These are phyloP conservation scores for Sander vitreus DNA, from an alignment of 2,113 vertebrate species.

Conservation along the genomic window DNA sequence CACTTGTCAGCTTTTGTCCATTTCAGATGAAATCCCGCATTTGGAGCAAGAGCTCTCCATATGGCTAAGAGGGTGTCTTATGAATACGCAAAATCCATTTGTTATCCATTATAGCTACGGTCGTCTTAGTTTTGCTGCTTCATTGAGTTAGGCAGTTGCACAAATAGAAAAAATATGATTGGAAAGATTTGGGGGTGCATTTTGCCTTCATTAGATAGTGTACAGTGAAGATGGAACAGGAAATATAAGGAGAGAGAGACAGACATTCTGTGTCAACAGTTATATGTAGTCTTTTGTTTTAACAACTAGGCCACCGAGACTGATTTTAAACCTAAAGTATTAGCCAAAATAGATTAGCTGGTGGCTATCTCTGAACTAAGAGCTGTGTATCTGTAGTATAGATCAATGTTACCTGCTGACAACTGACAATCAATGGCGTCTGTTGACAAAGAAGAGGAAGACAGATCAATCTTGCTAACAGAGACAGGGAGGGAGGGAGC, in stretches of 20 bases:
- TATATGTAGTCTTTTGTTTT: neutral
- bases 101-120: neutral
- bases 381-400: constrained; percentile 31
- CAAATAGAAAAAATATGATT: neutral
- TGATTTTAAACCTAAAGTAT: constrained; percentile 2
- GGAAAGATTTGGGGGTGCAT: neutral
- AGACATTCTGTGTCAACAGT: neutral
- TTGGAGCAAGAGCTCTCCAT: constrained; percentile 38
- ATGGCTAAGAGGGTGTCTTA: constrained; percentile 31
- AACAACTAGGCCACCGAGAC: neutral
- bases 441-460: constrained; percentile 37
- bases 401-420: constrained; percentile 44
- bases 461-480: constrained; percentile 27
- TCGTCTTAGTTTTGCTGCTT: neutral
- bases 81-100: constrained; percentile 46
- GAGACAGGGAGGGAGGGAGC: rapidly evolving
- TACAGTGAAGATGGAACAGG: neutral
- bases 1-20: constrained; percentile 64
- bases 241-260: neutral
- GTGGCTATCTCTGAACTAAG: constrained; percentile 4
- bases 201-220: neutral
- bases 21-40: constrained; percentile 42
- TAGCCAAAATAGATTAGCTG: neutral
- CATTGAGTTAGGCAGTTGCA: neutral
- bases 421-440: constrained; percentile 36